Percentiles rank a stretch among this genome's conserved stretches.
Conservation (phyloP, 2,797 vertebrate genomes). For the Arnoldichthys spilopterus region DNA sequence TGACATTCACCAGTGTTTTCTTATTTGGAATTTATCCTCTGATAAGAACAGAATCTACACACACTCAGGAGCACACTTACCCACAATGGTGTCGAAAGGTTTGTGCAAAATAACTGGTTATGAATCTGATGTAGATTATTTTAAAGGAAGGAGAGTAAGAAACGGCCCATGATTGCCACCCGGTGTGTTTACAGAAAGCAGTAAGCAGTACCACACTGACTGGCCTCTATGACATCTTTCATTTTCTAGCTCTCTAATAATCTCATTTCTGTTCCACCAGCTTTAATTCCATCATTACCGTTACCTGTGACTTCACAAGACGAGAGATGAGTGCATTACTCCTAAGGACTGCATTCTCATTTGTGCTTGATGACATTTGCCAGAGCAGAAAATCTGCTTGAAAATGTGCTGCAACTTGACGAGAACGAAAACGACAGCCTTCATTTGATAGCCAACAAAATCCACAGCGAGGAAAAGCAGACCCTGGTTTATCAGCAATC, state of each 20-base stretch:
- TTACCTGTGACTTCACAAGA: neutral
- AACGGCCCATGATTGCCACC: no score
- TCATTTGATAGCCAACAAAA: slow-evolving; percentile 5
- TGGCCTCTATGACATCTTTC: neutral
- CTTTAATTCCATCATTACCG: neutral
- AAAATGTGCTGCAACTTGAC: neutral
- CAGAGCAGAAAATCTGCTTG: slow-evolving; percentile 3
- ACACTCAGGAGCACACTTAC: no score
- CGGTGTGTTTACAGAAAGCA: neutral
- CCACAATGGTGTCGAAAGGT: no score
- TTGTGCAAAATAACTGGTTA: no score
- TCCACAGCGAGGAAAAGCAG: neutral
- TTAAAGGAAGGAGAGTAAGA: no score
- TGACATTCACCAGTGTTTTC: no score
- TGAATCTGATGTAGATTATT: no score
- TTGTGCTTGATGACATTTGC: neutral
- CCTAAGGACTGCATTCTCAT: neutral
- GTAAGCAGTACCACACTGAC: neutral
- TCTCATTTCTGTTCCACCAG: neutral
- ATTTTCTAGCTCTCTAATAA: neutral
- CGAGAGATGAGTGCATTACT: neutral
- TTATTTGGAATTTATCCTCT: no score
- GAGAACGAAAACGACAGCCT: slow-evolving; percentile 10
- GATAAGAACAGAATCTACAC: no score
- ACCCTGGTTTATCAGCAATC: slow-evolving; percentile 14